Conservation (phyloP, 2,113 vertebrate species). For the Atlantisia rogersi region DNA sequence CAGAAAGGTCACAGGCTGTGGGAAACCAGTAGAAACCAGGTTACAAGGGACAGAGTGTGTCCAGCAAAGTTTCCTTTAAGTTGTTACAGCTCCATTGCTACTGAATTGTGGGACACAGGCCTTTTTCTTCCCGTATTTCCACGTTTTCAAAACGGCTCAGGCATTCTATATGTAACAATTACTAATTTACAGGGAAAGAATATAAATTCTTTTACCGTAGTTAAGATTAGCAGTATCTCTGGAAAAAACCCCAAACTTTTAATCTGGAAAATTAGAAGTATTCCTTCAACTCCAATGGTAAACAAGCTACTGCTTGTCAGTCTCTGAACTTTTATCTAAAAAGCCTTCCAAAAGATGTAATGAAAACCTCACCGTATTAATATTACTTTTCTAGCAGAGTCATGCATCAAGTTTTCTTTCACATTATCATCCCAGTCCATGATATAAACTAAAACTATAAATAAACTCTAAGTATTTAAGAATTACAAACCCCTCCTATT, state of each 20-base stretch:
- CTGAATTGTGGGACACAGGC: background rate
- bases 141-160: background rate
- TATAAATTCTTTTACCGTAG: background rate
- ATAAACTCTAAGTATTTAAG: background rate
- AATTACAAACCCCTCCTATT: background rate
- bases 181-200: background rate
- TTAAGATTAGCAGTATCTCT: background rate
- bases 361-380: rapidly evolving
- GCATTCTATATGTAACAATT: background rate
- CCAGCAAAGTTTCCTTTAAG: background rate
- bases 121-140: background rate
- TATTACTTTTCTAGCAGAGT: background rate
- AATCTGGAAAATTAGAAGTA: background rate
- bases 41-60: background rate
- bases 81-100: background rate
- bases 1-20: background rate
- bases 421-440: background rate
- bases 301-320: background rate
- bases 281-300: background rate
- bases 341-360: background rate
- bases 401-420: background rate
- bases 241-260: background rate
- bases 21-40: background rate
- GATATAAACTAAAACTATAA: background rate
- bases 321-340: background rate